Evolutionary conservation across 1,140 invertebrate genomes (phyloP), one percentile per base, ranked within the genome.

Genomic region (Pogonomyrmex barbatus): DNA sequence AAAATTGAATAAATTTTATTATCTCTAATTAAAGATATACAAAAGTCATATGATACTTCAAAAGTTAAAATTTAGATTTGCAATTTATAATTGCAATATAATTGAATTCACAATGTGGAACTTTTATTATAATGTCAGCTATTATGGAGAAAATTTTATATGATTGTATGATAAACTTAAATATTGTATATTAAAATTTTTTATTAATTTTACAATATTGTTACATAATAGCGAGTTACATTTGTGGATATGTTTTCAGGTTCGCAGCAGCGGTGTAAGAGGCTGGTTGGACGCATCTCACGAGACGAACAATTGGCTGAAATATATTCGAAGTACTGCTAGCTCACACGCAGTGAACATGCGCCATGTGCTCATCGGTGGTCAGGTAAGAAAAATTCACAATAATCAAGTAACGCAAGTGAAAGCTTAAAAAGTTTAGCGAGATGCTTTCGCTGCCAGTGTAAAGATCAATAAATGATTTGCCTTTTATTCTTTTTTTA

Each of bases 301-400:
- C 30, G 97, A 98, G 88, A 96, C 96, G 58, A 96, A 96, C 62
- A 97, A 97, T 93, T 98, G 98, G 98, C 94, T 98, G 33, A 98
- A 98, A 93, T 96, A 97, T 89, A 96, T 98, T 60, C 96, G 97
- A 75, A 96, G 96, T 45, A 96, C 96, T 2, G 96, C 96, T 84
- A 96, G 96, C 91, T 96, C 96, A 36, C 96, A 96, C 36, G 96
- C 96, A 85, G 96, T 97, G 88, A 98, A 98, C 93, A 95, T 97
- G 88, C 96, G 96, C 82, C 96, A 97, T 91, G 95, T 97, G 84
- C 95, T 97, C 60, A 94, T 96, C 76, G 96, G 96, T 85, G 97
- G 97, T 90, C 96, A 97, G 96, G 97, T 98, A 95, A 96, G 95
- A 9, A 39, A 62, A 36, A 88, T 36, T 75, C 14, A 33, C 14